Evolutionary conservation across 1,140 invertebrate genomes (phyloP).

Genomic region (Drosophila leontia): DNA sequence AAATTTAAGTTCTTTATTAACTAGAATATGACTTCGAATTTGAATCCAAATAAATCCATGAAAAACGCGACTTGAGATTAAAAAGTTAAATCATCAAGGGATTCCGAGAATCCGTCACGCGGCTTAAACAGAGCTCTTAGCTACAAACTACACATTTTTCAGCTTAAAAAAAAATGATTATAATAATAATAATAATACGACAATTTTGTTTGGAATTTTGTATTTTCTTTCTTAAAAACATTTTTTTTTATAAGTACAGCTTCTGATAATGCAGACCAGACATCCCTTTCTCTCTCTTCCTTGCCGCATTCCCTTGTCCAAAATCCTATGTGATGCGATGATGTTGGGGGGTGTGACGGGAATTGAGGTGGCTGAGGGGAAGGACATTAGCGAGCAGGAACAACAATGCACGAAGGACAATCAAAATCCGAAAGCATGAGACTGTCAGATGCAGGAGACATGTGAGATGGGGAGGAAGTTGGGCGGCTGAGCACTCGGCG

Average conservation of each 20-base stretch:
- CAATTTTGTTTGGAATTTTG: too few species aligned
- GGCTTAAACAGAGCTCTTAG: neutral
- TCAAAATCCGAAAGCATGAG: conserved; percentile 38
- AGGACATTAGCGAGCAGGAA: conserved; percentile 60
- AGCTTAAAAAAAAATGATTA: too few species aligned
- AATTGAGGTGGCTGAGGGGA: neutral
- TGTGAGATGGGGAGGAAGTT: neutral
- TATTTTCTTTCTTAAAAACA: neutral
- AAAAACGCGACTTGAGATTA: too few species aligned
- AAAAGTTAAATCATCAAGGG: too few species aligned
- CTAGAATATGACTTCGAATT: too few species aligned
- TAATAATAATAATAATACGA: too few species aligned
- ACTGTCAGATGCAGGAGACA: conserved; percentile 51
- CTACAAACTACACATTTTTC: neutral
- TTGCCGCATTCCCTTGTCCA: conserved; percentile 1
- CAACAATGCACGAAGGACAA: conserved; percentile 58
- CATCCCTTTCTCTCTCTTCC: neutral
- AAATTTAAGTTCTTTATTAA: too few species aligned
- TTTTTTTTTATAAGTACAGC: neutral
- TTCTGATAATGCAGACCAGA: neutral
- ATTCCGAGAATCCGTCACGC: too few species aligned
- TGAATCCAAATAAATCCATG: too few species aligned
- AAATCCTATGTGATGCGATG: conserved; percentile 40
- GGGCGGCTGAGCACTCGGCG: conserved; percentile 34
- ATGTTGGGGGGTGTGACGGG: neutral